Evolutionary conservation across 1,140 invertebrate species (phyloP), one percentile per base, ranked within the genome.

Genomic region (Archegozetes longisetosus): DNA sequence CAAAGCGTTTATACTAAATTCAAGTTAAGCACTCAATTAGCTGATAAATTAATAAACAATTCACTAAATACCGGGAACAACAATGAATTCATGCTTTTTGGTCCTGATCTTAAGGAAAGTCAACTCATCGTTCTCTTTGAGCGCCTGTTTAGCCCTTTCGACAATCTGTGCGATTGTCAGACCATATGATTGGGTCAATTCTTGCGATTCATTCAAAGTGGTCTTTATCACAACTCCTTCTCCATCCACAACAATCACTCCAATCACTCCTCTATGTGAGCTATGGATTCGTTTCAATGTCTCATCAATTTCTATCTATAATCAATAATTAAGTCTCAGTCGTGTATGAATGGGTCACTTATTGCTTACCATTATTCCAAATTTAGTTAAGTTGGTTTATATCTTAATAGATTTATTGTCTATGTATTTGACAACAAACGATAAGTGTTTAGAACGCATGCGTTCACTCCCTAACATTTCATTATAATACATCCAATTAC

Each of bases 61-160:
- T n/a, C n/a, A n/a, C n/a, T n/a, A n/a, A 58, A 29, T 51, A 63
- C 62, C 62, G 20, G 63, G 63, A 29, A 64, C 61, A 48, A 64
- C 61, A 25, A 64, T 61, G 27, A 62, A 64, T 57, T 64, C 63
- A 40, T 46, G 57, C 26, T 61, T 59, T 54, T 62, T 62, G 2
- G 63, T 64, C 32, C 47, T 47, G 9, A 64, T 64, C 32, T 62
- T 58, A 1, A 64, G 46, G 28, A 63, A 64, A 22, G 63, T 64
- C 1, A 64, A 25, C 29, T 64, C 63, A 56, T 62, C 63, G 48
- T 63, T 64, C 20, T 64, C 63, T 24, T 61, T 64, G 1, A 64
- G 20, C 17, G 63, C 61, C n/a, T 48, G 27, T 55, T 55, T 53
- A 6, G 60, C 55, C 17, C 28, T 58, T 24, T 64, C 61, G 27